Base-by-base conservation (phyloP, 2,888 invertebrate genomes). In the Blera fallax region DNA sequence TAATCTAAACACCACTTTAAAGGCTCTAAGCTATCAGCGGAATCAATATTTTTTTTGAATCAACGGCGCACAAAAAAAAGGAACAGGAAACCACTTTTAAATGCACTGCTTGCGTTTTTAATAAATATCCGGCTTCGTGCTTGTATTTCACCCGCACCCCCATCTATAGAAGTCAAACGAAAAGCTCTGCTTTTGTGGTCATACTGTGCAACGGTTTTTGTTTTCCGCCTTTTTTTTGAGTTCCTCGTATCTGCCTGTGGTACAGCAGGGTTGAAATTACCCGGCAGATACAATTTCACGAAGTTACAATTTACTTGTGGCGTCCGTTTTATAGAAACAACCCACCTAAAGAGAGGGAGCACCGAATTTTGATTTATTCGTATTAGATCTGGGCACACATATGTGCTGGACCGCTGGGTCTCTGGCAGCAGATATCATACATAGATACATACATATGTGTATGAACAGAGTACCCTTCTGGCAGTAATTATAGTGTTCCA, bases 361-460 rank as follows among this genome's bases (percentile, higher is more conserved):
- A 65, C 50, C 18, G 32, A 74, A 74, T 79, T 79, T 69, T 84
- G 79, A 84, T 84, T 84, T 69, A 79, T 84, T 62, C 62, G 52
- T 40, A 54, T 58, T 50, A 77, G 58, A 45, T 65, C 56, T 54
- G 64, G 16, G 37, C 52, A 27, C 52, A 43, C 34, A 60, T 65
- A 62, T 62, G 60, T 50, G 6, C 37, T 40, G 7, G 54, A 54
- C 52, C 29, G 4, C 32, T 4, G 18, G n/a, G 11, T 32, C 14
- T 16, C 27, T 67, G 60, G 18, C 8, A 54, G 32, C 34, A 14
- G n/a, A n/a, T n/a, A 34, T 27, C 6, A 43, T 18, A 48, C 27
- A 54, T 14, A 10, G 11, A n/a, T n/a, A n/a, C n/a, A n/a, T n/a
- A n/a, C n/a, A n/a, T n/a, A n/a, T n/a, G n/a, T n/a, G n/a, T n/a